These are phyloP conservation scores for Podocnemis expansa DNA, from an alignment of 2,113 vertebrate species.

Conservation along the genomic window DNA sequence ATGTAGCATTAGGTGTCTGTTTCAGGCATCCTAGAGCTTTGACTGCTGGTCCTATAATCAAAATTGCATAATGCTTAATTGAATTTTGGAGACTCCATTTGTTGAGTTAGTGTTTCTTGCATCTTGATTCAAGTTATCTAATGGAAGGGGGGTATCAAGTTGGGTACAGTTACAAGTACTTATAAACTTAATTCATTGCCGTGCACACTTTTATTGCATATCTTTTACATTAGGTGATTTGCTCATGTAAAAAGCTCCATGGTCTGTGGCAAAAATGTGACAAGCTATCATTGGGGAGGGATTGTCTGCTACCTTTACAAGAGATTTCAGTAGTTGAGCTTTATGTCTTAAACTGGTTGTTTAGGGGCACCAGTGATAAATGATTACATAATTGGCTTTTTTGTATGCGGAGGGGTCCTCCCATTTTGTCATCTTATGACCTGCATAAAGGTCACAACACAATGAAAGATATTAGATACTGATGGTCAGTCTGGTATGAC, in stretches of 20 bases:
- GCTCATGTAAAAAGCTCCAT: background rate
- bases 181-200: background rate
- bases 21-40: background rate
- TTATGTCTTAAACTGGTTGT: background rate
- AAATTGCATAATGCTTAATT: background rate
- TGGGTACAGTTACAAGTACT: background rate
- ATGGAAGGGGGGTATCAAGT: background rate
- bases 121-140: background rate
- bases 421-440: fast-evolving
- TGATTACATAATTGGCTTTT: background rate
- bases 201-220: background rate
- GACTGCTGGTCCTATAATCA: background rate
- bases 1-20: background rate
- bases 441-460: background rate
- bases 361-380: background rate
- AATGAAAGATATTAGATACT: background rate
- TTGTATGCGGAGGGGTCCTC: background rate
- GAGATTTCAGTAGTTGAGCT: background rate
- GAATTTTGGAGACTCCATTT: background rate
- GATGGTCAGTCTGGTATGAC: background rate
- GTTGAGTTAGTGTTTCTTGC: background rate
- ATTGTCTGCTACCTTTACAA: background rate
- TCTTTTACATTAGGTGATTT: fast-evolving
- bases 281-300: background rate
- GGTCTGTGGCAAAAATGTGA: background rate